phyloP scores from a whole-genome alignment of 2,797 vertebrate species.

The Channallabes apus region DNA sequence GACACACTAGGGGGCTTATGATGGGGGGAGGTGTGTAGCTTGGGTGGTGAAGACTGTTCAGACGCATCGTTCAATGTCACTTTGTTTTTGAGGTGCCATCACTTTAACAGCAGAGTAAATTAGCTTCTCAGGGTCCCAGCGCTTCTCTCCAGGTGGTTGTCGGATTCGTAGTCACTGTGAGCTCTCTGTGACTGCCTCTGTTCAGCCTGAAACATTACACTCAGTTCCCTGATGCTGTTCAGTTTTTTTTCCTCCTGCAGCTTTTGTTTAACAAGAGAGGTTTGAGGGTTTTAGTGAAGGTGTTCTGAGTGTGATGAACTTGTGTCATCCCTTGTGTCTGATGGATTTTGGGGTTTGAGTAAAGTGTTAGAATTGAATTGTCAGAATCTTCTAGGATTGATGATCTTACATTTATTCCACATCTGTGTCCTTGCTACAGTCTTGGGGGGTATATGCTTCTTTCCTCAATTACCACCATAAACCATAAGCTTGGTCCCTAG shows the following conservation, averaged over 20 bases:
- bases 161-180: slow-evolving; percentile 44
- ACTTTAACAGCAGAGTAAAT: slow-evolving; percentile 69
- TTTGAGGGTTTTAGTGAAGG: slow-evolving; percentile 26
- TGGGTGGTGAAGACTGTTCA: slow-evolving; percentile 59
- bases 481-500: slow-evolving; percentile 30
- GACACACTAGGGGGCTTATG: slow-evolving; percentile 39
- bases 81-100: slow-evolving; percentile 69
- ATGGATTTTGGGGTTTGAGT: slow-evolving; percentile 16
- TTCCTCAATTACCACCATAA: slow-evolving; percentile 29
- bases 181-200: slow-evolving; percentile 32
- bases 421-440: slow-evolving; percentile 30
- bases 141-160: slow-evolving; percentile 55
- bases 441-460: slow-evolving; percentile 7
- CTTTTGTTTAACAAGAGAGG: slow-evolving; percentile 19
- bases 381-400: slow-evolving; percentile 11
- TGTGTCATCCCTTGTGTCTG: neutral
- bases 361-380: neutral
- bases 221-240: slow-evolving; percentile 15
- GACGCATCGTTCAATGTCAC: slow-evolving; percentile 74
- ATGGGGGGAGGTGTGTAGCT: slow-evolving; percentile 56
- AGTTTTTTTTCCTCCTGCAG: neutral
- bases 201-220: slow-evolving; percentile 37
- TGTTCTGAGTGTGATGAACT: slow-evolving; percentile 8
- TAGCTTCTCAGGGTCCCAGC: slow-evolving; percentile 58
- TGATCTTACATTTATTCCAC: slow-evolving; percentile 10